Evolutionary conservation across 2,113 vertebrate genomes (phyloP).

Genomic region (Ascaphus truei): DNA sequence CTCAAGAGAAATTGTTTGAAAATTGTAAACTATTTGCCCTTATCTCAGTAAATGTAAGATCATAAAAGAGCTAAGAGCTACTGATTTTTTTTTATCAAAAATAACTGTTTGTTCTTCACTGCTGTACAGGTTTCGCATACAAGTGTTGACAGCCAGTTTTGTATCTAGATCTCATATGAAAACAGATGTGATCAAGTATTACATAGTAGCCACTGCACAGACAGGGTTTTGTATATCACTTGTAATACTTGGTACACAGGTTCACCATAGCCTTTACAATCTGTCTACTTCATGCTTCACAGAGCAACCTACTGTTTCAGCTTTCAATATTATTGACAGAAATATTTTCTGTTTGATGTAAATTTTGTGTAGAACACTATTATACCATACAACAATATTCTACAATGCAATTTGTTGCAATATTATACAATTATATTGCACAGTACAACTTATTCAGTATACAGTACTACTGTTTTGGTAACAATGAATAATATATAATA

Average conservation of each 20-base stretch:
- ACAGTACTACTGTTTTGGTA: too few species aligned
- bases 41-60: background rate
- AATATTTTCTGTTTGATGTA: background rate
- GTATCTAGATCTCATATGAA: background rate
- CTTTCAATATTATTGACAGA: slow-evolving; percentile 24
- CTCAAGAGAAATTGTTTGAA: slow-evolving; percentile 12
- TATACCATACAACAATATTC: too few species aligned
- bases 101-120: slow-evolving; percentile 27
- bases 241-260: background rate
- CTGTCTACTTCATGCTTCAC: slow-evolving; percentile 23
- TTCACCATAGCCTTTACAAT: slow-evolving; percentile 27
- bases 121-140: slow-evolving; percentile 16
- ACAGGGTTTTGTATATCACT: slow-evolving; percentile 19
- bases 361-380: background rate
- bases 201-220: background rate
- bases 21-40: background rate
- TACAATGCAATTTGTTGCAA: too few species aligned
- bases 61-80: slow-evolving; percentile 26
- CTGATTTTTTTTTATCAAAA: slow-evolving; percentile 12
- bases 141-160: slow-evolving; percentile 13
- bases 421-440: too few species aligned
- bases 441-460: too few species aligned
- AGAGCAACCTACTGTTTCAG: slow-evolving; percentile 2
- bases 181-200: slow-evolving; percentile 13
- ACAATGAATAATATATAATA: too few species aligned